Percentiles rank a stretch among this genome's conserved stretches.
These are phyloP conservation scores for Elysia crispata DNA, from an alignment of 2,888 invertebrate genomes.

Conservation along the genomic window DNA sequence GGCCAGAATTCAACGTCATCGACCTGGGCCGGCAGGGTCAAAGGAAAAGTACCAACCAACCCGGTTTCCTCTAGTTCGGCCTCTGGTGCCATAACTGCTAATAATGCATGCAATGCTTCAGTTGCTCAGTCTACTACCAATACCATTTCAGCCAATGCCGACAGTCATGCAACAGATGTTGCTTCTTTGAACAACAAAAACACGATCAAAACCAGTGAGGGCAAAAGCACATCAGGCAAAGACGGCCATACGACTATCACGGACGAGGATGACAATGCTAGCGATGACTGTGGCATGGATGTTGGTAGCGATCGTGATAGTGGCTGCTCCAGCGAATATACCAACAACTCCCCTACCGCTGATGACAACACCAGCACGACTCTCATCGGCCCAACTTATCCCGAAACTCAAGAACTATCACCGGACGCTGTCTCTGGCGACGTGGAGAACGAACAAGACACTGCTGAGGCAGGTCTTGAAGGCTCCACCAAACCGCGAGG, in stretches of 20 bases:
- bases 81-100: too few species aligned
- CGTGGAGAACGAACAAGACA: slow-evolving; percentile 33
- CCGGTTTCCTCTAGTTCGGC: too few species aligned
- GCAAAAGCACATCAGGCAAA: neutral
- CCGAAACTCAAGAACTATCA: neutral
- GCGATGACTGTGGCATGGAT: slow-evolving; percentile 42
- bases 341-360: slow-evolving; percentile 38
- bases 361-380: slow-evolving; percentile 1
- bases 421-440: slow-evolving; percentile 28
- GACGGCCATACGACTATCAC: neutral
- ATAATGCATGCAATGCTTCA: too few species aligned
- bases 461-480: too few species aligned
- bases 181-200: neutral
- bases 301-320: slow-evolving; percentile 50
- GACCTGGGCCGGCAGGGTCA: too few species aligned
- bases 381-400: neutral
- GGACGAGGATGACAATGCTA: slow-evolving; percentile 40
- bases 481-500: slow-evolving; percentile 51
- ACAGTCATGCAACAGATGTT: too few species aligned
- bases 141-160: too few species aligned
- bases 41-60: too few species aligned
- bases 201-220: neutral
- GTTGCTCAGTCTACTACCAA: too few species aligned
- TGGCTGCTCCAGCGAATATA: slow-evolving; percentile 52
- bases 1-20: too few species aligned